Conservation (phyloP, 2,888 invertebrate genomes). For the Idaea aversata region DNA sequence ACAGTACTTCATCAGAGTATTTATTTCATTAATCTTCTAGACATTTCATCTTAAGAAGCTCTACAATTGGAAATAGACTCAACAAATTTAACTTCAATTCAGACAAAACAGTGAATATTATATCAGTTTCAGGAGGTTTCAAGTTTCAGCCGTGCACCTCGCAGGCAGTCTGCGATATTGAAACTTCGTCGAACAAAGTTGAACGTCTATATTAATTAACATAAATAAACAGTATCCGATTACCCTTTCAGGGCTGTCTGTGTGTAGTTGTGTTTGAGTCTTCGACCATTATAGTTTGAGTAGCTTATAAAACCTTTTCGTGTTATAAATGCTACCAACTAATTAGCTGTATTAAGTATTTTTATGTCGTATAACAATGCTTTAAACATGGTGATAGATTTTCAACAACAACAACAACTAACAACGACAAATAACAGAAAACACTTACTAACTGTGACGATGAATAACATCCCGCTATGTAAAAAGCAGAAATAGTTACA, state of each 20-base stretch:
- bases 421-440: no score
- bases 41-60: background rate
- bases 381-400: no score
- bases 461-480: no score
- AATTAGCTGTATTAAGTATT: no score
- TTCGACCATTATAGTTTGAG: no score
- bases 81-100: background rate
- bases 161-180: background rate
- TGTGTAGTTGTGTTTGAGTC: background rate
- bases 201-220: conserved; percentile 18
- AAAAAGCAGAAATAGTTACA: no score
- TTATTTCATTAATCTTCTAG: background rate
- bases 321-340: no score
- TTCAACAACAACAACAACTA: no score
- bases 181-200: conserved; percentile 12
- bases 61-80: background rate
- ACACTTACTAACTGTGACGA: no score
- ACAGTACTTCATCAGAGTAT: no score
- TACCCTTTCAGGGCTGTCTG: conserved; percentile 1
- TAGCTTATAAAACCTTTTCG: background rate
- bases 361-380: no score
- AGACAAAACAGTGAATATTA: background rate
- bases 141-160: background rate
- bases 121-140: background rate
- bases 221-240: conserved; percentile 17